phyloP scores from a whole-genome alignment of 2,113 vertebrate genomes.

The Hemiprocne comata region DNA sequence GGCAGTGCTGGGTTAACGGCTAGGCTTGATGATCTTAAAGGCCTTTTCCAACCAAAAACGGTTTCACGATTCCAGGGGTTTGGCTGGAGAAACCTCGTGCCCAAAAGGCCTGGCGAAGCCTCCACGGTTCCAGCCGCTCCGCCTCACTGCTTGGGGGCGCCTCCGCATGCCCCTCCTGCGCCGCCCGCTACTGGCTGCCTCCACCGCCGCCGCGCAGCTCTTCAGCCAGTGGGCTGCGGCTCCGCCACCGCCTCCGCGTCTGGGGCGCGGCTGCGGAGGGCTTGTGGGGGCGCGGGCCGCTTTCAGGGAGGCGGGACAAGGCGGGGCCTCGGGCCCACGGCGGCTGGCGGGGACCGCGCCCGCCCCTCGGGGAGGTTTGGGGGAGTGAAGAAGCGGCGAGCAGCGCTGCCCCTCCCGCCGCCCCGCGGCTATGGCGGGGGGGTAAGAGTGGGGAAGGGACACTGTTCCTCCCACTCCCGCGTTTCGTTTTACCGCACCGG shows the following conservation, averaged over 20 bases:
- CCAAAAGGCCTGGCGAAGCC: too few relatives aligned
- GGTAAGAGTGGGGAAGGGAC: too few relatives aligned
- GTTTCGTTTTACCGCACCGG: neutral
- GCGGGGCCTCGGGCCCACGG: neutral
- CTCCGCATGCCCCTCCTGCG: fast-evolving
- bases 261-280: neutral
- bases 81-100: too few relatives aligned
- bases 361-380: neutral
- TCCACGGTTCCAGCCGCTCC: neutral
- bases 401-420: neutral
- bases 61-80: too few relatives aligned
- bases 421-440: neutral
- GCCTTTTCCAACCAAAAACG: too few relatives aligned
- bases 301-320: neutral
- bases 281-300: neutral
- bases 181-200: neutral
- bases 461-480: too few relatives aligned
- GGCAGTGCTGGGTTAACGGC: too few relatives aligned
- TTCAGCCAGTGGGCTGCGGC: neutral
- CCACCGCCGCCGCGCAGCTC: neutral
- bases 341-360: neutral
- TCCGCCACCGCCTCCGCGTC: neutral
- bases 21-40: too few relatives aligned
- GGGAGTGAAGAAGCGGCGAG: neutral
- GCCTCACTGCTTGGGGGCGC: neutral